Percentiles rank a stretch among this genome's conserved stretches.
Conservation (phyloP, 2,113 vertebrate genomes). For the Sphaerodactylus townsendi region DNA sequence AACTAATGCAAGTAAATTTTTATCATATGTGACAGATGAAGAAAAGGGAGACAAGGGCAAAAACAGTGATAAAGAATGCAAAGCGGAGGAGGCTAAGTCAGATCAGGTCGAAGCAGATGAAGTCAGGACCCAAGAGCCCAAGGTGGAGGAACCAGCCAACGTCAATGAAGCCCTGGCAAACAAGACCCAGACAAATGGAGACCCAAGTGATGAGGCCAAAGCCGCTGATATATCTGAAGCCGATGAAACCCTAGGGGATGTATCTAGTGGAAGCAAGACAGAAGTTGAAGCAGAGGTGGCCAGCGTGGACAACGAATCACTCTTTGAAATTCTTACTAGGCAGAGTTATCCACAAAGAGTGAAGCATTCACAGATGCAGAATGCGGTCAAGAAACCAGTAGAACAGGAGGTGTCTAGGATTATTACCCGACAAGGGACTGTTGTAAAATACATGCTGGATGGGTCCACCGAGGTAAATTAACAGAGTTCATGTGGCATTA, state of each 20-base stretch:
- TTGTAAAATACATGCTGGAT: conserved; percentile 85
- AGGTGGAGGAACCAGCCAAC: not conserved
- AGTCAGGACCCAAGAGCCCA: not conserved
- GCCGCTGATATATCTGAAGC: not conserved
- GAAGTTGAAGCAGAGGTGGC: not conserved
- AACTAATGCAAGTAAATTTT: conserved; percentile 18
- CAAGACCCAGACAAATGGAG: not conserved
- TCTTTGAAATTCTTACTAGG: conserved; percentile 77
- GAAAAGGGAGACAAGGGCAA: not conserved
- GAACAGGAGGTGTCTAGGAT: conserved; percentile 82
- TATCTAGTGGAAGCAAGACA: not conserved
- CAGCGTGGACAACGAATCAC: not conserved
- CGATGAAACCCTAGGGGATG: not conserved
- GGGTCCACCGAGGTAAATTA: conserved; percentile 84
- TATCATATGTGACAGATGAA: conserved; percentile 44
- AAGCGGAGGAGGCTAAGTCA: conserved; percentile 14
- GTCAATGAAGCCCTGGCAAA: not conserved
- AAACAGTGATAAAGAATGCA: not conserved
- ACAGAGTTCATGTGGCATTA: not conserved
- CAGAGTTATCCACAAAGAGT: conserved; percentile 81
- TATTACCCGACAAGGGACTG: conserved; percentile 84
- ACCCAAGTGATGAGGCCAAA: not conserved
- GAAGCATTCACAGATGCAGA: conserved; percentile 60
- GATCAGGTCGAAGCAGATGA: not conserved
- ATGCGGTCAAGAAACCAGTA: conserved; percentile 35